phyloP scores from a whole-genome alignment of 1,140 invertebrate species.

The Tetramorium simillimum region DNA sequence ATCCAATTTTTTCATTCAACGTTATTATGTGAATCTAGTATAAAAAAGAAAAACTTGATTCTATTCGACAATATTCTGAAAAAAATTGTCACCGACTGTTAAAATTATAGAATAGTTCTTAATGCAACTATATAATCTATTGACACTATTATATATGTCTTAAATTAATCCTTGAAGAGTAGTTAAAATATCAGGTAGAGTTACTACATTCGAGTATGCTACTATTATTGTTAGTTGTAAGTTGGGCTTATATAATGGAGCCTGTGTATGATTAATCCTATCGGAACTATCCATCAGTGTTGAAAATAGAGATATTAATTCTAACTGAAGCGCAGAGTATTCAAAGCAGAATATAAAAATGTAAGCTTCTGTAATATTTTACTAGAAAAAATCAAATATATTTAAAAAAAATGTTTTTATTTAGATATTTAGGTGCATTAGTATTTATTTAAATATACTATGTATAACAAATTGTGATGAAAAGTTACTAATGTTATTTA shows the following conservation, averaged over 20 bases:
- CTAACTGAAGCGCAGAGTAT: constrained; percentile 89
- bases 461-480: no score
- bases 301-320: constrained; percentile 89
- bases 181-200: constrained; percentile 91
- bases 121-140: constrained; percentile 80
- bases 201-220: constrained; percentile 90
- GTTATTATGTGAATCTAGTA: no score
- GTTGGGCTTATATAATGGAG: constrained; percentile 90
- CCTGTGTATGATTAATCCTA: constrained; percentile 90
- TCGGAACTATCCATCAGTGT: constrained; percentile 90
- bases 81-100: no score
- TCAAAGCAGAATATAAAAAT: constrained; percentile 90
- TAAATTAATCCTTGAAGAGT: constrained; percentile 93
- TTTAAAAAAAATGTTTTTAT: no score
- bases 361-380: constrained; percentile 71
- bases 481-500: no score
- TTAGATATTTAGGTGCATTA: no score
- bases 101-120: no score
- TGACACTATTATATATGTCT: constrained; percentile 92
- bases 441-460: no score
- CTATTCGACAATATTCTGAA: no score
- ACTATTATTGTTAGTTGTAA: constrained; percentile 93
- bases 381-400: no score
- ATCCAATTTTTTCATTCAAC: no score
- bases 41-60: no score